Percentiles rank a stretch among this genome's conserved stretches.
Conservation (phyloP, 2,888 invertebrate species). For the Drosophila buzzatii region DNA sequence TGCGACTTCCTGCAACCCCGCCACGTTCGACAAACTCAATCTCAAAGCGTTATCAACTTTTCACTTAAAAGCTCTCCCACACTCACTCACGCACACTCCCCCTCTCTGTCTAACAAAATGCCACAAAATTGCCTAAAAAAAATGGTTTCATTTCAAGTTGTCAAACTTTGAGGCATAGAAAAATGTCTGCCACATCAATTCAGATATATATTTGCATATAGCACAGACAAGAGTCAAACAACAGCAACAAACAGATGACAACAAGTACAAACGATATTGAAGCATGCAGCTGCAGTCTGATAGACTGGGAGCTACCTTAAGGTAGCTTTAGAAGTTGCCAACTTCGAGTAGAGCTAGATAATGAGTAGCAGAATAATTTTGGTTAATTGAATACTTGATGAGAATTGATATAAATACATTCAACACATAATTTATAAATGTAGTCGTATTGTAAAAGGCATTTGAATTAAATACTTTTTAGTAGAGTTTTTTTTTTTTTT, state of each 20-base stretch:
- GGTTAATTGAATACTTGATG: too few relatives aligned
- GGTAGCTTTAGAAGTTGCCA: not conserved
- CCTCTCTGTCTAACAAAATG: not conserved
- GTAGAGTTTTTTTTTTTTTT: too few relatives aligned
- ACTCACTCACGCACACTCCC: not conserved
- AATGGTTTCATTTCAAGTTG: slow-evolving; percentile 37
- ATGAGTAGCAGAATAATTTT: too few relatives aligned
- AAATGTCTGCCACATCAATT: slow-evolving; percentile 68
- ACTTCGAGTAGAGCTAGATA: not conserved
- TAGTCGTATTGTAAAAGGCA: too few relatives aligned
- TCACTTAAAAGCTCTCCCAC: slow-evolving; percentile 18
- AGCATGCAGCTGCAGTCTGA: not conserved
- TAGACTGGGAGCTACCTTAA: slow-evolving; percentile 4
- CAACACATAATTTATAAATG: too few relatives aligned
- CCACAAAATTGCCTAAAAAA: slow-evolving; percentile 21
- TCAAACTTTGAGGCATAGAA: slow-evolving; percentile 48
- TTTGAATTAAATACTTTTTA: too few relatives aligned
- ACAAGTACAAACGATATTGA: slow-evolving; percentile 11
- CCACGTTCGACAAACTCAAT: slow-evolving; percentile 9
- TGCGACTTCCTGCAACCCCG: slow-evolving; percentile 9
- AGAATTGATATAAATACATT: too few relatives aligned
- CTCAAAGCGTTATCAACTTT: slow-evolving; percentile 33
- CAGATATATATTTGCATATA: slow-evolving; percentile 55
- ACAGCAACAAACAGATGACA: slow-evolving; percentile 16
- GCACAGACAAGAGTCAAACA: slow-evolving; percentile 34